phyloP scores from a whole-genome alignment of 2,113 vertebrate genomes.

The Mungos mungo region DNA sequence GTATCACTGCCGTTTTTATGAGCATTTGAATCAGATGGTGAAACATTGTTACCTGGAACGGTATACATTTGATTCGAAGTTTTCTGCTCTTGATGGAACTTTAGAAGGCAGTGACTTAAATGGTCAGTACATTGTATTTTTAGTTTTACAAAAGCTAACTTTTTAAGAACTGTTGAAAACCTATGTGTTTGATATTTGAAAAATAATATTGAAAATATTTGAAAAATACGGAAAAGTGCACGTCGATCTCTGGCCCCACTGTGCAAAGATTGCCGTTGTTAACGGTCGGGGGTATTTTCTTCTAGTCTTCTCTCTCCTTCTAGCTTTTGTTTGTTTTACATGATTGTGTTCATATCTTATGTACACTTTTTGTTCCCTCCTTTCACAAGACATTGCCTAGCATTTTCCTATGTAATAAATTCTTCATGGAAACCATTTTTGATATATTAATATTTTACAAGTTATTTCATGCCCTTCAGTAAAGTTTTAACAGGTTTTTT shows the following conservation, averaged over 20 bases:
- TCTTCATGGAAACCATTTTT: constrained; percentile 53
- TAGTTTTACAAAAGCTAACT: background rate
- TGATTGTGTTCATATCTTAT: background rate
- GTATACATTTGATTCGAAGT: constrained; percentile 86
- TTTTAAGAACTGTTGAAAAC: background rate
- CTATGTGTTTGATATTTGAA: background rate
- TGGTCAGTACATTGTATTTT: constrained; percentile 69
- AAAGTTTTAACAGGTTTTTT: background rate
- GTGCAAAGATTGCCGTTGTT: background rate
- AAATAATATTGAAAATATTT: background rate
- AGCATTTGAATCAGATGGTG: constrained; percentile 89
- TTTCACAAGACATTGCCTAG: background rate
- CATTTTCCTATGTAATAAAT: constrained; percentile 37
- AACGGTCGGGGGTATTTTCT: background rate
- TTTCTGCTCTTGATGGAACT: constrained; percentile 49
- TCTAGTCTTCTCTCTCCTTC: background rate
- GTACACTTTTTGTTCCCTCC: background rate
- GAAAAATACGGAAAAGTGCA: background rate
- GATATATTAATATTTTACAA: constrained; percentile 55
- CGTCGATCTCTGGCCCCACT: fast-evolving
- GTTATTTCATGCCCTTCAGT: constrained; percentile 46
- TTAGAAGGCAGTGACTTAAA: constrained; percentile 38
- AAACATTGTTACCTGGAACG: constrained; percentile 89
- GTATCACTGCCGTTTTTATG: constrained; percentile 93
- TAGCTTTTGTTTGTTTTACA: constrained; percentile 2